Percentiles rank a stretch among this genome's conserved stretches.
phyloP scores from a whole-genome alignment of 2,113 vertebrate species.

The Hoplias malabaricus region DNA sequence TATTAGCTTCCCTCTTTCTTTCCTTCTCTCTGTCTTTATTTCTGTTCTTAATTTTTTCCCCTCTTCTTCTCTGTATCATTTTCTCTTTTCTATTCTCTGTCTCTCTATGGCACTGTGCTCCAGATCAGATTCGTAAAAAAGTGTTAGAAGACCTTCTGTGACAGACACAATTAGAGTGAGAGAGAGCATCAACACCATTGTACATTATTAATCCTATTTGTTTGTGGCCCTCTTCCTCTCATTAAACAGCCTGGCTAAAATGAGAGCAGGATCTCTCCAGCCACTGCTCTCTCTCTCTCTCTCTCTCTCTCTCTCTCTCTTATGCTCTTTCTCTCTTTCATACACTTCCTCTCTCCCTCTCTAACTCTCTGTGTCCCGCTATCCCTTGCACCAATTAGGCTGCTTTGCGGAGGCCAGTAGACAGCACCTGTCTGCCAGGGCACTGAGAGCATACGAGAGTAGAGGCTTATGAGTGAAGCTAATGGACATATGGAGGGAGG shows the following conservation, averaged over 20 bases:
- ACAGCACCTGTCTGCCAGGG: conserved; percentile 43
- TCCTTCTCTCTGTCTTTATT: background rate
- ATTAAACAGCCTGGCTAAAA: conserved; percentile 40
- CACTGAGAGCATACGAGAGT: conserved; percentile 33
- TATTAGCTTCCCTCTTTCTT: conserved; percentile 19
- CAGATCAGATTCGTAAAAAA: conserved; percentile 52
- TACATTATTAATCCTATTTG: conserved; percentile 55
- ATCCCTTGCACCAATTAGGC: conserved; percentile 49
- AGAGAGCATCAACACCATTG: conserved; percentile 16
- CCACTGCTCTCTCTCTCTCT: conserved; percentile 32
- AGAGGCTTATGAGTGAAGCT: conserved; percentile 44
- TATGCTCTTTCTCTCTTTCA: conserved; percentile 24
- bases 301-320: conserved; percentile 25
- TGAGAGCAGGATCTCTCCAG: conserved; percentile 41
- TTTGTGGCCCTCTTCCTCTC: conserved; percentile 45
- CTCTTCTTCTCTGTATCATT: background rate
- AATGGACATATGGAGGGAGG: conserved; percentile 47
- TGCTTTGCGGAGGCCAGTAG: conserved; percentile 34
- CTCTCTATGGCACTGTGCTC: conserved; percentile 27
- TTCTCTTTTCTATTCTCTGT: background rate
- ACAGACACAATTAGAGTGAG: conserved; percentile 35
- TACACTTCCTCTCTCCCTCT: conserved; percentile 11
- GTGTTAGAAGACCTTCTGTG: conserved; percentile 48
- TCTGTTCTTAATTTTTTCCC: conserved; percentile 26
- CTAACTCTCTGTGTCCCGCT: conserved; percentile 29